Percentiles rank a stretch among this genome's conserved stretches.
Evolutionary conservation across 2,797 vertebrate species (phyloP).

Genomic region (Otolemur crassicaudatus): DNA sequence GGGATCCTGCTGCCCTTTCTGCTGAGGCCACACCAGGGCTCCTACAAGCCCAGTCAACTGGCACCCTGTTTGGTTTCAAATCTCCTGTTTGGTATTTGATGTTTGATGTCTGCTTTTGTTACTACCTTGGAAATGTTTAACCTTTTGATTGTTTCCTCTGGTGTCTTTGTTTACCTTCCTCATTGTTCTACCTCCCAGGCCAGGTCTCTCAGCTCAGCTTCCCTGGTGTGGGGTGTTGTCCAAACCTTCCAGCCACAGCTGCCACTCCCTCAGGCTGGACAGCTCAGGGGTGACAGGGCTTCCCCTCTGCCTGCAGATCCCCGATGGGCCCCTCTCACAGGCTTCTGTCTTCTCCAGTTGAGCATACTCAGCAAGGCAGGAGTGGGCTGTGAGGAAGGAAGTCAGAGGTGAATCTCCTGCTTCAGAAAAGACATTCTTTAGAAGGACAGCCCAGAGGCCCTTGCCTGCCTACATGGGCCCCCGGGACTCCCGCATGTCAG

Average conservation of each 20-base stretch:
- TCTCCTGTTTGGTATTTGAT: background rate
- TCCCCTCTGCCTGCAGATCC: background rate
- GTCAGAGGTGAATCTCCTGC: background rate
- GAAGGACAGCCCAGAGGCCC: background rate
- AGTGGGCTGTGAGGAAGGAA: background rate
- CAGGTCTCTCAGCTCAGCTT: constrained; percentile 62
- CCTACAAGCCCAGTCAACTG: background rate
- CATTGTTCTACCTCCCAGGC: constrained; percentile 75
- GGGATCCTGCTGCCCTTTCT: background rate
- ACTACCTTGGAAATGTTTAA: constrained; percentile 41
- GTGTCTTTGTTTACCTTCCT: constrained; percentile 74
- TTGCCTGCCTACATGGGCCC: background rate
- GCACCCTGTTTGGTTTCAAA: background rate
- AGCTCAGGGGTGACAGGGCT: background rate
- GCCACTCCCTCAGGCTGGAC: background rate
- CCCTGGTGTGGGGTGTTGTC: constrained; percentile 51
- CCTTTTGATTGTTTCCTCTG: constrained; percentile 26
- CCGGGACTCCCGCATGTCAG: background rate
- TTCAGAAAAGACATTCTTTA: background rate
- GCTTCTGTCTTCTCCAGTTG: background rate
- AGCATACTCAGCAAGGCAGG: background rate
- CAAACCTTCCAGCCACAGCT: constrained; percentile 30
- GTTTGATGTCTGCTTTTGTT: constrained; percentile 53
- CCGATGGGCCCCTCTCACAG: background rate
- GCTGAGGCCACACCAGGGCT: background rate